Conservation (phyloP, 2,113 vertebrate genomes). For the Riparia riparia region DNA sequence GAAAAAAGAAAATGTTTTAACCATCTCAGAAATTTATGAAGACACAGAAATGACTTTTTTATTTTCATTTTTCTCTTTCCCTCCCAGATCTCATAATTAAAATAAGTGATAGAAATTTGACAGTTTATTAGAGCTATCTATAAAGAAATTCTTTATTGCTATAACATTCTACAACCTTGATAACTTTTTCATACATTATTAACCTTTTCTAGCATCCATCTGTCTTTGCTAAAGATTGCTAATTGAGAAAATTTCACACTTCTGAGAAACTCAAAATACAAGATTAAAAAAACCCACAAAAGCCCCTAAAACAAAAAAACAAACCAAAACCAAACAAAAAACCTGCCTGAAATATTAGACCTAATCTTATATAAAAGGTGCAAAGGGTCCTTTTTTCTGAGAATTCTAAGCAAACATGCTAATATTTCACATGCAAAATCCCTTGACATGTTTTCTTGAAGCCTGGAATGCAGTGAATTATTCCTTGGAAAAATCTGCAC, state of each 20-base stretch:
- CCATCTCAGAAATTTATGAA: neutral
- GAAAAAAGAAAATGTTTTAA: neutral
- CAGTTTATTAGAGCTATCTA: neutral
- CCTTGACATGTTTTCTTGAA: neutral
- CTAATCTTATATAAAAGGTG: neutral
- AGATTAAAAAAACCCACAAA: neutral
- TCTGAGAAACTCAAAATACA: neutral
- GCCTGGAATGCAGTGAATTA: neutral
- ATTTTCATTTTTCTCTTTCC: rapidly evolving
- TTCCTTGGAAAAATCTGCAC: neutral
- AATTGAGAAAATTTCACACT: neutral
- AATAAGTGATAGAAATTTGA: constrained; percentile 13
- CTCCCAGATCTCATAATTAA: neutral
- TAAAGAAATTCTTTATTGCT: neutral
- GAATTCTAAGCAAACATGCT: neutral
- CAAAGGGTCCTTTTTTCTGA: neutral
- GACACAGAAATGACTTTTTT: rapidly evolving
- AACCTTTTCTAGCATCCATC: neutral
- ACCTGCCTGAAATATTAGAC: neutral
- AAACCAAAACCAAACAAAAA: neutral
- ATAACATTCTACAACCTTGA: neutral
- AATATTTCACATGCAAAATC: neutral
- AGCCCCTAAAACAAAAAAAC: rapidly evolving
- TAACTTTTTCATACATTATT: neutral
- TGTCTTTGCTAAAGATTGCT: neutral